Evolutionary conservation across 2,797 vertebrate genomes (phyloP), one percentile per base, ranked within the genome.

Genomic region (Coracias cyanogaster): DNA sequence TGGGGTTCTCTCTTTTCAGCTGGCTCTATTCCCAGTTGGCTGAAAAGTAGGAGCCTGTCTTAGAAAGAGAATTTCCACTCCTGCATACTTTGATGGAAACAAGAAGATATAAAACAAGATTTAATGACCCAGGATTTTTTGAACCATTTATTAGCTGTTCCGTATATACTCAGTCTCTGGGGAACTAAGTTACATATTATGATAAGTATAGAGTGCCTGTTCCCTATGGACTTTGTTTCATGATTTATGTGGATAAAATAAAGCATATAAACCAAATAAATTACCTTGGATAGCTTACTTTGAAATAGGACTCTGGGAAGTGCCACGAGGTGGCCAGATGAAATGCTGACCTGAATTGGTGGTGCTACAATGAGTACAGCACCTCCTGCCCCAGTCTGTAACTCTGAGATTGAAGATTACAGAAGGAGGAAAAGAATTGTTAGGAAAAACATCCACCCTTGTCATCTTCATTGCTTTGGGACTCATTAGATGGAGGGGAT

Each of bases 211-310:
- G 96, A 96, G 96, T 96, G 93, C 93, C 93, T 96, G 96, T 87
- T 95, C 96, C 95, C 95, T 58, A 15, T 83, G 69, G 96, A 97
- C 83, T 83, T 94, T 72, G 57, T 87, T 92, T 89, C 57, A 52
- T 96, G 90, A 96, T 97, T 97, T 97, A 96, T 95, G 86, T 92
- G 95, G 93, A 89, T 95, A 95, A 97, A 97, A 96, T 93, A 95
- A 93, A 94, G 90, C 81, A 52, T 81, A 90, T 90, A 96, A 96
- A 91, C 90, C 61, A 95, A 94, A 95, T 95, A 96, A 96, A 96
- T 96, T 95, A 94, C 69, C 71, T 95, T 72, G 93, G 93, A 93
- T 85, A 65, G 81, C 83, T 94, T 89, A 94, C 94, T 96, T 96
- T 96, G 96, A 96, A 96, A 96, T 76, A 91, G 89, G 65, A 95